Conservation (phyloP, 2,113 vertebrate genomes). For the Spheniscus mendiculus region DNA sequence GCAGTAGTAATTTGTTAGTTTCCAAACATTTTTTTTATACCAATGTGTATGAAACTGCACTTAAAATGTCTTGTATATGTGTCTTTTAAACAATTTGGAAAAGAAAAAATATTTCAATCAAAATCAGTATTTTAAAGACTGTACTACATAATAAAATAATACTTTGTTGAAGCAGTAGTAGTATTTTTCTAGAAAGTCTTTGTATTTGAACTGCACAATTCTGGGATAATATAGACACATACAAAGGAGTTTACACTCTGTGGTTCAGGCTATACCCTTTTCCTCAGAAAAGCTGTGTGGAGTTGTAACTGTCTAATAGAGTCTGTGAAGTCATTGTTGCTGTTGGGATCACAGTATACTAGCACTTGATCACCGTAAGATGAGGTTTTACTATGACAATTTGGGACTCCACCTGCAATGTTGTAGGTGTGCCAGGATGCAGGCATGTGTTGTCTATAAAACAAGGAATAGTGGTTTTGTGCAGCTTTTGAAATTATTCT, state of each 20-base stretch:
- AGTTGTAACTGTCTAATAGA: neutral
- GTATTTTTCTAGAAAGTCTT: neutral
- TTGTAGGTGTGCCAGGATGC: neutral
- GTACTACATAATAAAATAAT: too few relatives aligned
- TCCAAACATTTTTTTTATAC: neutral
- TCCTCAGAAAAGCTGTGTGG: neutral
- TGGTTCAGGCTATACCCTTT: neutral
- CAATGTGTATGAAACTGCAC: neutral
- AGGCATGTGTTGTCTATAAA: neutral
- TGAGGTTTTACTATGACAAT: neutral
- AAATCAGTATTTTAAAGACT: too few relatives aligned
- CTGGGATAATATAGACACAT: neutral
- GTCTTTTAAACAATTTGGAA: neutral
- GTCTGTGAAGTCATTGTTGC: neutral
- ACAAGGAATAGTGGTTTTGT: neutral
- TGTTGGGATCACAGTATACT: neutral
- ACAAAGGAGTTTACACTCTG: neutral
- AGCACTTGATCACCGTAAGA: neutral
- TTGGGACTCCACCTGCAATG: neutral
- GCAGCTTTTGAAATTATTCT: neutral
- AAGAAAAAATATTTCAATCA: neutral
- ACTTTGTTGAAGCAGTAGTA: neutral
- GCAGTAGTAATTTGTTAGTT: neutral
- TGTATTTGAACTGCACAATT: neutral
- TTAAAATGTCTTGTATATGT: neutral